Percentiles rank a stretch among this genome's conserved stretches.
Evolutionary conservation across 2,797 vertebrate species (phyloP).

Genomic region (Phoxinus dragarum): DNA sequence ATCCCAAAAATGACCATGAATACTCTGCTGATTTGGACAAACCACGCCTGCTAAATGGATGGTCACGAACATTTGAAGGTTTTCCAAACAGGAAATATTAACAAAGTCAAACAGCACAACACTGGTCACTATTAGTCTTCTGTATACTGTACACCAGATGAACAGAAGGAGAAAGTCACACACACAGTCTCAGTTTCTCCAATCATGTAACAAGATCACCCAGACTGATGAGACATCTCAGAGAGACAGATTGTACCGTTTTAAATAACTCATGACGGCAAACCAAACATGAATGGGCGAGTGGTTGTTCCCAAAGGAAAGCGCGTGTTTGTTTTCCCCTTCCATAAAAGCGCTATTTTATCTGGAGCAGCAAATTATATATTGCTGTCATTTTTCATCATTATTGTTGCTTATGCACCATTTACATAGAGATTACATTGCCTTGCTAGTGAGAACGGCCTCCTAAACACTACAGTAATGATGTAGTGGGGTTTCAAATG

Average conservation of each 20-base stretch:
- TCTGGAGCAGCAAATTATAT: constrained; percentile 32
- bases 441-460: constrained; percentile 18
- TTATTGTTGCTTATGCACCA: constrained; percentile 48
- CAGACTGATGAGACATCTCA: constrained; percentile 50
- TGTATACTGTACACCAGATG: constrained; percentile 22
- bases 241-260: constrained; percentile 51
- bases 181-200: constrained; percentile 30
- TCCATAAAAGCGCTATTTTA: constrained; percentile 38
- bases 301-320: constrained; percentile 39
- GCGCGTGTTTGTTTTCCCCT: constrained; percentile 28
- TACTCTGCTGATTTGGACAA: neutral
- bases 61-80: neutral
- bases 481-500: constrained; percentile 33
- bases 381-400: constrained; percentile 51
- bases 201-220: constrained; percentile 49
- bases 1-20: neutral
- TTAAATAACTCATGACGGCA: constrained; percentile 49
- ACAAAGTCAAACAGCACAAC: neutral
- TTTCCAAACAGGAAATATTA: constrained; percentile 14
- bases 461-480: constrained; percentile 31
- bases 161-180: constrained; percentile 41
- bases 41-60: constrained; percentile 10
- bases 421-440: constrained; percentile 50
- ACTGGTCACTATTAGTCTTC: constrained; percentile 5
- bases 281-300: constrained; percentile 24